Evolutionary conservation across 2,888 invertebrate genomes (phyloP).

Genomic region (Conus canariensis): DNA sequence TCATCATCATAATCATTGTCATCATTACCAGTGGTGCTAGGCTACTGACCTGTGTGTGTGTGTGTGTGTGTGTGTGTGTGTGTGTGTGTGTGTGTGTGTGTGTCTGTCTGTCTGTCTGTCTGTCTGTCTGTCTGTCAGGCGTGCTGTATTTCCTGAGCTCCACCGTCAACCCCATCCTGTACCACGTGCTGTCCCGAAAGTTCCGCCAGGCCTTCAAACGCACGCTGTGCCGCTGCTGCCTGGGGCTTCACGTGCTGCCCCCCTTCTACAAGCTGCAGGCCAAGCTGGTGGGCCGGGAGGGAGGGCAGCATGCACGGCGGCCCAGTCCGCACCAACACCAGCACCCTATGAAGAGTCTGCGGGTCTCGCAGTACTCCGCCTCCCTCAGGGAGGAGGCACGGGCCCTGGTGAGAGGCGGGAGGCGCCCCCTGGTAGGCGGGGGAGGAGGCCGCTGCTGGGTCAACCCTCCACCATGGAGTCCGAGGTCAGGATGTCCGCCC

Average conservation of each 20-base stretch:
- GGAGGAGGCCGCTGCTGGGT: conserved; percentile 32
- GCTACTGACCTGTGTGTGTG: background rate
- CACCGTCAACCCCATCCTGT: conserved; percentile 94
- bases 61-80: conserved; percentile 33
- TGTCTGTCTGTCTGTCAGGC: conserved; percentile 80
- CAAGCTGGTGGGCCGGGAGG: conserved; percentile 50
- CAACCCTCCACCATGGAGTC: conserved; percentile 54
- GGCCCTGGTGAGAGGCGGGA: conserved; percentile 33
- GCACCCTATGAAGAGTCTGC: conserved; percentile 45
- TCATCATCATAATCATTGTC: too few relatives aligned
- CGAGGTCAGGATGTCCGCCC: conserved; percentile 29
- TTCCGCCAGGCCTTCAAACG: conserved; percentile 95
- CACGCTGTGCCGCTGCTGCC: conserved; percentile 76
- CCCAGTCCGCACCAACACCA: conserved; percentile 8
- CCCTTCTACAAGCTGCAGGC: conserved; percentile 61
- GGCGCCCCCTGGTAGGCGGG: background rate
- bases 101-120: background rate
- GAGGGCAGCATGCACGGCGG: conserved; percentile 34
- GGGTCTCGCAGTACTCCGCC: conserved; percentile 50
- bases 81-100: conserved; percentile 25
- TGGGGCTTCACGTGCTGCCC: conserved; percentile 62
- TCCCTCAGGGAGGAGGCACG: conserved; percentile 2
- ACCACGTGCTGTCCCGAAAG: conserved; percentile 96
- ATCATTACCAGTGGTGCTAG: too few relatives aligned
- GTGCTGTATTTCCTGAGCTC: conserved; percentile 95